Evolutionary conservation across 2,113 vertebrate genomes (phyloP).

Genomic region (Rhombomys opimus): DNA sequence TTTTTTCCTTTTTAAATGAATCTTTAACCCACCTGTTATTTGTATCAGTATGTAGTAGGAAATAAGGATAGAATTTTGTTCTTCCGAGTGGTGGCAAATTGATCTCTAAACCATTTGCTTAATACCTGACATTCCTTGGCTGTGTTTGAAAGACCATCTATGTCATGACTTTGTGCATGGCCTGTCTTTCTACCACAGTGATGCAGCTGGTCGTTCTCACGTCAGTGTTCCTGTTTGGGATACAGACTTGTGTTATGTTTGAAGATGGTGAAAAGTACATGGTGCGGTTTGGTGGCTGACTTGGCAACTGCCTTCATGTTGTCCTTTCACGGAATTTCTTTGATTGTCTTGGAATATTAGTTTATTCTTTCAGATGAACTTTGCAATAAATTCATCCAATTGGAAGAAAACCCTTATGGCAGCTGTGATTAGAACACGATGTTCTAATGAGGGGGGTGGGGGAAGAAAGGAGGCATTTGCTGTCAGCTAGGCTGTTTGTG

Average conservation of each 20-base stretch:
- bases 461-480: background rate
- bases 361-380: constrained; percentile 53
- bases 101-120: background rate
- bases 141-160: constrained; percentile 9
- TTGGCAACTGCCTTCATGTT: background rate
- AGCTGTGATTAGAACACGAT: constrained; percentile 15
- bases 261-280: background rate
- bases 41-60: background rate
- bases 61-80: background rate
- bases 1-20: background rate
- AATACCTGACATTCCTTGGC: background rate
- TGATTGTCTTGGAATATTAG: constrained; percentile 24
- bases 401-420: background rate
- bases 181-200: background rate
- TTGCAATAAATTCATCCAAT: constrained; percentile 52
- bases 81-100: background rate
- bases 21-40: background rate
- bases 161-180: background rate
- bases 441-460: background rate
- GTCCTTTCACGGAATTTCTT: background rate
- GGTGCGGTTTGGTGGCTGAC: background rate
- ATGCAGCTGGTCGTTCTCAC: background rate
- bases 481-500: background rate
- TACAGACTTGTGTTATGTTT: background rate
- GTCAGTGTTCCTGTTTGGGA: background rate